Conservation (phyloP, 2,113 vertebrate genomes). For the Chloroceryle aenea region DNA sequence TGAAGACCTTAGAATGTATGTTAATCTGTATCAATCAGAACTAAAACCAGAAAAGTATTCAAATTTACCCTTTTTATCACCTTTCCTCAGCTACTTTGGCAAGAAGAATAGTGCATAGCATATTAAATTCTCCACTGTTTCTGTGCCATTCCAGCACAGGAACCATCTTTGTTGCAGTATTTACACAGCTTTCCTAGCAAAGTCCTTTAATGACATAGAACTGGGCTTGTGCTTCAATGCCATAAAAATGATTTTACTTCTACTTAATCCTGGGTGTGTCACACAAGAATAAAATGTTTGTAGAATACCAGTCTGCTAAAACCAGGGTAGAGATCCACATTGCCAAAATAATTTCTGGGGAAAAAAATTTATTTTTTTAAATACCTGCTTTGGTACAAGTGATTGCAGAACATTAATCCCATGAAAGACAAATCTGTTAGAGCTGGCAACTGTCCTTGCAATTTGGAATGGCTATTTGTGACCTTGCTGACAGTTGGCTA, state of each 20-base stretch:
- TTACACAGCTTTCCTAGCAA: constrained; percentile 12
- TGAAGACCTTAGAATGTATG: neutral
- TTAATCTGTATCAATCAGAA: neutral
- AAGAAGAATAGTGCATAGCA: neutral
- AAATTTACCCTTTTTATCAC: neutral
- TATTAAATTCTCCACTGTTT: neutral
- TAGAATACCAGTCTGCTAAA: neutral
- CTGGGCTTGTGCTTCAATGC: neutral
- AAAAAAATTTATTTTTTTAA: too few relatives aligned
- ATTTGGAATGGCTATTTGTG: neutral
- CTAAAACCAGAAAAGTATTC: neutral
- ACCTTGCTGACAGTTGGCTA: neutral
- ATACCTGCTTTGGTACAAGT: neutral
- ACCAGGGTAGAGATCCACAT: neutral
- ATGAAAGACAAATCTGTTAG: constrained; percentile 20
- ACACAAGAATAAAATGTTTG: neutral
- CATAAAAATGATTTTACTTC: neutral
- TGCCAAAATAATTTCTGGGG: neutral
- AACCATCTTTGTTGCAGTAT: neutral
- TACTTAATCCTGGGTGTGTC: neutral
- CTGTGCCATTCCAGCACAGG: neutral
- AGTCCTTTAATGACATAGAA: neutral
- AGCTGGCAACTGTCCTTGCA: neutral
- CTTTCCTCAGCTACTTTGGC: neutral
- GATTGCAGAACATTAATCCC: constrained; percentile 6